Evolutionary conservation across 2,113 vertebrate genomes (phyloP), one percentile per base, ranked within the genome.

Genomic region (Upupa epops): DNA sequence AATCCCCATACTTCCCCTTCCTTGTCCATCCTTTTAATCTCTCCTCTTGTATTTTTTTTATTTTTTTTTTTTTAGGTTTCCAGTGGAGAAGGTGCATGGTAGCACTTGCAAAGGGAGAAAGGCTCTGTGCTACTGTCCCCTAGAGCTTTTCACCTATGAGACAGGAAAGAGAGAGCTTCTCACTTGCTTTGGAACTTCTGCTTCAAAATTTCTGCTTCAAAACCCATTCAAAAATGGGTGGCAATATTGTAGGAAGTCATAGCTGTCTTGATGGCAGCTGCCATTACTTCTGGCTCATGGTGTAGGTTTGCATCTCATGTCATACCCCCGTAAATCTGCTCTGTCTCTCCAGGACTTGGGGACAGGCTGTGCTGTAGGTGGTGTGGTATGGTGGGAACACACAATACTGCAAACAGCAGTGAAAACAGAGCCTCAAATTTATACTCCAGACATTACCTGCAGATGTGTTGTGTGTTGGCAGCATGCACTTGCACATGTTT

Each of bases 1-100:
- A 88, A 54, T 96, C 94, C 87, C 80, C 65, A 86, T 81, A 87
- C 51, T 87, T 92, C 68, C 45, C 12, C 22, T 94, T 96, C 24
- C 58, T 94, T 91, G 80, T 77, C 68, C 37, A 48, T 86, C 55
- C 85, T 89, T 94, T 94, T 85, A 37, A 61, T 4, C 2, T 42
- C 40, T 42, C 15, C 28, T 54, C 75, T 61, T 11, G 18, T 74
- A 87, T 56, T 36, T 71, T 51, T 45, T 58, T 31, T 26, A 2
- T 64, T 45, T 45, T 51, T 18, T n/a, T 54, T 25, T 3, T 96
- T 95, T 34, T 52, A 68, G 54, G 68, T 78, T 88, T 70, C 72
- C 48, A 25, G 51, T n/a, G n/a, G 37, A 83, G 34, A 1, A 11
- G 3, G 1, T 73, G 18, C 1, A 11, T 73, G 34, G 34, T 63